These are phyloP conservation scores for Sphaerolaimus hirsutus DNA, from an alignment of 2,888 invertebrate genomes.

Conservation along the genomic window DNA sequence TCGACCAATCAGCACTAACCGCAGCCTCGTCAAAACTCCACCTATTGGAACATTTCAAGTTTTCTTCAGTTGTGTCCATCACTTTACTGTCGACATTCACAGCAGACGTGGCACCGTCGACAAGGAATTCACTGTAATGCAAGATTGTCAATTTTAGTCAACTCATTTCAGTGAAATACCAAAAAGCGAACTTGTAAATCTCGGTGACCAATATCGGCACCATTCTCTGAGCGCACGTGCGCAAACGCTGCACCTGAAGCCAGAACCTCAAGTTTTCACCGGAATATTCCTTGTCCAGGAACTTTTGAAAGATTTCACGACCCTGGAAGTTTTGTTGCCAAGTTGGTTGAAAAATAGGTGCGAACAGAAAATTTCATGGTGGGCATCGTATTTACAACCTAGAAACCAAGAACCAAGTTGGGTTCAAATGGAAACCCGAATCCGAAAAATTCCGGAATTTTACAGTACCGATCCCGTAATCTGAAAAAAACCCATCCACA, in stretches of 20 bases:
- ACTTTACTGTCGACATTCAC: slow-evolving; percentile 68
- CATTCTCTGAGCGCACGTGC: slow-evolving; percentile 58
- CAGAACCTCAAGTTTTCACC: slow-evolving; percentile 78
- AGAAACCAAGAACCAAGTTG: too few relatives aligned
- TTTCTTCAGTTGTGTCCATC: slow-evolving; percentile 54
- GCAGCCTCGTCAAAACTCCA: slow-evolving; percentile 93
- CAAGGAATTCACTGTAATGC: slow-evolving; percentile 50
- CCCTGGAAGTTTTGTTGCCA: slow-evolving; percentile 81
- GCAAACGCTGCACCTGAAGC: slow-evolving; percentile 45
- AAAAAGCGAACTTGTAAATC: slow-evolving; percentile 47
- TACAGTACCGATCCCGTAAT: too few relatives aligned
- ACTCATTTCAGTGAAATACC: not conserved
- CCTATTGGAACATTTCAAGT: slow-evolving; percentile 55
- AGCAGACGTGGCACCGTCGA: slow-evolving; percentile 74
- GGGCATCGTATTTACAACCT: too few relatives aligned
- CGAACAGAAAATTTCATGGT: too few relatives aligned
- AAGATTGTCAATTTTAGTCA: not conserved
- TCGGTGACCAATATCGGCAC: slow-evolving; percentile 55
- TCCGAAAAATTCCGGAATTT: too few relatives aligned
- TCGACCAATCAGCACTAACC: slow-evolving; percentile 36
- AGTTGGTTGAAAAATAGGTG: too few relatives aligned
- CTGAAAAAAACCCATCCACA: too few relatives aligned
- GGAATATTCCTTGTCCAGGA: slow-evolving; percentile 90
- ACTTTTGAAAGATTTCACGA: slow-evolving; percentile 75
- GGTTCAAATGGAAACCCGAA: too few relatives aligned